Conservation (phyloP, 2,888 invertebrate species). For the Tipula lateralis region DNA sequence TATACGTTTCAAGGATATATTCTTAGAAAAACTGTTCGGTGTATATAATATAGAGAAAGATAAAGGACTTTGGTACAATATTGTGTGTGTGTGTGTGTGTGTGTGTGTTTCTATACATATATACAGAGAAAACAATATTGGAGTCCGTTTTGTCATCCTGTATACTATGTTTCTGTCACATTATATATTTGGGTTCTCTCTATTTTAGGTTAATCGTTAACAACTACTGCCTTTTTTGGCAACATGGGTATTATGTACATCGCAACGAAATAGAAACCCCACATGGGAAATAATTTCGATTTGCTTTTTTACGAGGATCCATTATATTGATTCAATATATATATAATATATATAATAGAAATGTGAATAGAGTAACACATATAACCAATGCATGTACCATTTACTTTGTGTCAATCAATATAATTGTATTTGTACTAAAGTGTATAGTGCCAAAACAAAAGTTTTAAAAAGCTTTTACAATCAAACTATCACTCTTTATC, state of each 20-base stretch:
- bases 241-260: neutral
- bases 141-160: neutral
- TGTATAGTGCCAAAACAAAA: neutral
- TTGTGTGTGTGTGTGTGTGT: neutral
- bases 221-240: neutral
- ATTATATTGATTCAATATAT: neutral
- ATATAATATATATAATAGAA: too few relatives aligned
- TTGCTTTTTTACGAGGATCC: neutral
- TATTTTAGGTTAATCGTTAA: neutral
- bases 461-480: neutral
- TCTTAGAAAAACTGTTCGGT: neutral
- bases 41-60: neutral
- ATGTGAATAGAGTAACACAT: neutral
- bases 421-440: neutral
- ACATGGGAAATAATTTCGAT: constrained; percentile 24
- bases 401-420: neutral
- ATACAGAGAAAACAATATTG: neutral
- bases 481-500: neutral
- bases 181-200: neutral
- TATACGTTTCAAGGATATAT: neutral
- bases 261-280: neutral
- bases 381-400: neutral
- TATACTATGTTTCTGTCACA: neutral
- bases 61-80: neutral
- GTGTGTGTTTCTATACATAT: neutral